Evolutionary conservation across 2,797 vertebrate genomes (phyloP).

Genomic region (Todus mexicanus): DNA sequence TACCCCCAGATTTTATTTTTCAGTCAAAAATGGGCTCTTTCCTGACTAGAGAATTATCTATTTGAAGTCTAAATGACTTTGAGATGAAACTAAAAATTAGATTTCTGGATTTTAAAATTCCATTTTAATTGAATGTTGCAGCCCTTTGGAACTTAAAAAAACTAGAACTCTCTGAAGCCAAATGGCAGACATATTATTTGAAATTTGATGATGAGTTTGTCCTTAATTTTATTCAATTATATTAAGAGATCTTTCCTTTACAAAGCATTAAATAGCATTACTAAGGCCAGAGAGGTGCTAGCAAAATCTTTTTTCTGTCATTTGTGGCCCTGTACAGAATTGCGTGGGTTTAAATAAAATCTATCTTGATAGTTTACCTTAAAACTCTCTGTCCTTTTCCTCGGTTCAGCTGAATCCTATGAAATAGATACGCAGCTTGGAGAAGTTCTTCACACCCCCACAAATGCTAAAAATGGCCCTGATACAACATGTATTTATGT

Average conservation of each 20-base stretch:
- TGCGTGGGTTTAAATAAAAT: constrained; percentile 52
- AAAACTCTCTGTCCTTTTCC: constrained; percentile 65
- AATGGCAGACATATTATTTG: constrained; percentile 17
- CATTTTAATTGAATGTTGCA: background rate
- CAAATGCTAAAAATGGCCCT: constrained; percentile 72
- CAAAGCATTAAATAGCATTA: constrained; percentile 14
- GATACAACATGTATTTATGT: constrained; percentile 73
- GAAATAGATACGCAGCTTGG: constrained; percentile 68
- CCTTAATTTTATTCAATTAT: constrained; percentile 11
- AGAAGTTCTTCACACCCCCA: constrained; percentile 72
- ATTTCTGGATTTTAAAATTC: constrained; percentile 12
- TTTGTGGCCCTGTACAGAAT: background rate
- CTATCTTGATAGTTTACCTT: constrained; percentile 66
- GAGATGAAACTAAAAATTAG: background rate
- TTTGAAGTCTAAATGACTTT: background rate
- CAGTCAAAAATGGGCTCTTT: background rate
- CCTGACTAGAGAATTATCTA: constrained; percentile 5
- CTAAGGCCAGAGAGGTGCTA: constrained; percentile 19
- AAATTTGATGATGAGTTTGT: constrained; percentile 26
- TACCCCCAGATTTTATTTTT: background rate
- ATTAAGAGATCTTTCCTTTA: constrained; percentile 3
- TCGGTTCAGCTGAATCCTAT: constrained; percentile 65
- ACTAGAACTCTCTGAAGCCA: background rate
- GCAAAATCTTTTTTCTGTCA: constrained; percentile 11
- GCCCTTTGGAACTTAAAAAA: background rate